A percentile compares a stretch with the other conserved stretches of the same genome.
These are phyloP conservation scores for Holothuria scabra DNA, from an alignment of 53 echinoderm and acorn worm genomes.

Conservation along the genomic window DNA sequence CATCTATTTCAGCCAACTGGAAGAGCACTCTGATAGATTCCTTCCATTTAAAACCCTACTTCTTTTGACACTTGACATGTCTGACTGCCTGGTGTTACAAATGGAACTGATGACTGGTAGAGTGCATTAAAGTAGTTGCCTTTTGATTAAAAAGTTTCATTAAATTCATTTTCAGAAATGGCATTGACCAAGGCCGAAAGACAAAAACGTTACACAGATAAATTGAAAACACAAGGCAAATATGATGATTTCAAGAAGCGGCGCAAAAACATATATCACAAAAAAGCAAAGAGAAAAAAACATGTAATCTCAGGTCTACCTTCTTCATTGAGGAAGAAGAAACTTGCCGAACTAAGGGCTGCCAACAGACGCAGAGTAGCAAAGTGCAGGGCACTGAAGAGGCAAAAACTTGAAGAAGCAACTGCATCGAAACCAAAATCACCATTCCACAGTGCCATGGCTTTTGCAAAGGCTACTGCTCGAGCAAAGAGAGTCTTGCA, in stretches of 20 bases:
- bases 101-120: no score
- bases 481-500: conserved; percentile 49
- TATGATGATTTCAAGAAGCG: conserved; percentile 48
- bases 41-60: no score
- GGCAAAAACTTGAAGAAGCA: conserved; percentile 15
- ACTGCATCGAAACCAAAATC: not conserved
- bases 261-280: conserved; percentile 8
- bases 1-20: no score
- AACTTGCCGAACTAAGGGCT: conserved; percentile 10
- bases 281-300: conserved; percentile 41
- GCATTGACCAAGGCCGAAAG: conserved; percentile 31
- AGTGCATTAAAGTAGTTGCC: no score
- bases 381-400: conserved; percentile 31
- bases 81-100: no score
- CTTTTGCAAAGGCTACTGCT: conserved; percentile 45
- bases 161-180: conserved; percentile 54
- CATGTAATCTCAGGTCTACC: conserved; percentile 1
- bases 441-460: conserved; percentile 45
- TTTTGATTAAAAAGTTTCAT: no score
- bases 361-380: conserved; percentile 25
- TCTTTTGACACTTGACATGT: no score
- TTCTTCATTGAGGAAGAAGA: conserved; percentile 34
- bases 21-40: no score
- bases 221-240: conserved; percentile 30
- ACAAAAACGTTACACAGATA: conserved; percentile 49